Evolutionary conservation across 2,797 vertebrate species (phyloP).

Genomic region (Syndactyla subalaris): DNA sequence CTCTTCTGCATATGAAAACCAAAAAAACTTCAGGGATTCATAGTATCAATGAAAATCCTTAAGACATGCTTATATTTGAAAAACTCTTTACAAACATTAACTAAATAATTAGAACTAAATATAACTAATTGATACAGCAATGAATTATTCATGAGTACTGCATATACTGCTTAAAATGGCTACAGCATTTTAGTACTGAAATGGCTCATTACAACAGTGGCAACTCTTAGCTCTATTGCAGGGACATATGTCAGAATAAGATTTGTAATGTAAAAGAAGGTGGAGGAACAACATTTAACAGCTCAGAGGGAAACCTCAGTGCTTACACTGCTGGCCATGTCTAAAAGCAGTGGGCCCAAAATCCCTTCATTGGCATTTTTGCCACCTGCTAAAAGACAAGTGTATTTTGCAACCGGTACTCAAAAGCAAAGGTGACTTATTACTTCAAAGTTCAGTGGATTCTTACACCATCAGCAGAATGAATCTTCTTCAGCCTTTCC

Average conservation of each 20-base stretch:
- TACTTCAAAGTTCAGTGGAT: not conserved
- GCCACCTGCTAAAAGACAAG: not conserved
- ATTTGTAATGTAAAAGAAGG: not conserved
- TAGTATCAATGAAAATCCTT: not conserved
- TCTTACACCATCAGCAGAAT: not conserved
- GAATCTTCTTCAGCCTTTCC: not conserved
- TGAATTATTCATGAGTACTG: slow-evolving; percentile 6
- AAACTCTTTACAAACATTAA: slow-evolving; percentile 15
- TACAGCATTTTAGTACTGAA: not conserved
- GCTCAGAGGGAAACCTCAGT: not conserved
- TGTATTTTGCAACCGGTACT: not conserved
- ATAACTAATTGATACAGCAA: slow-evolving; percentile 26
- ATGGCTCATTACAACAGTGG: not conserved
- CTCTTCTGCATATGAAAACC: not conserved
- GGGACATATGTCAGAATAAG: not conserved
- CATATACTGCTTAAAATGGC: not conserved
- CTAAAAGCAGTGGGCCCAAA: not conserved
- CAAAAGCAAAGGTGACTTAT: not conserved
- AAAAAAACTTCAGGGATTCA: not conserved
- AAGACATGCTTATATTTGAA: not conserved
- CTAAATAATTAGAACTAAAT: slow-evolving; percentile 18
- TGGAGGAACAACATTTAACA: not conserved
- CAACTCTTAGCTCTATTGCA: not conserved
- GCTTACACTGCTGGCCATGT: not conserved
- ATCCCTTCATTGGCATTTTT: not conserved